Percentiles rank a stretch among this genome's conserved stretches.
Conservation (phyloP, 2,888 invertebrate genomes). For the Drosophila parthenogenetica region DNA sequence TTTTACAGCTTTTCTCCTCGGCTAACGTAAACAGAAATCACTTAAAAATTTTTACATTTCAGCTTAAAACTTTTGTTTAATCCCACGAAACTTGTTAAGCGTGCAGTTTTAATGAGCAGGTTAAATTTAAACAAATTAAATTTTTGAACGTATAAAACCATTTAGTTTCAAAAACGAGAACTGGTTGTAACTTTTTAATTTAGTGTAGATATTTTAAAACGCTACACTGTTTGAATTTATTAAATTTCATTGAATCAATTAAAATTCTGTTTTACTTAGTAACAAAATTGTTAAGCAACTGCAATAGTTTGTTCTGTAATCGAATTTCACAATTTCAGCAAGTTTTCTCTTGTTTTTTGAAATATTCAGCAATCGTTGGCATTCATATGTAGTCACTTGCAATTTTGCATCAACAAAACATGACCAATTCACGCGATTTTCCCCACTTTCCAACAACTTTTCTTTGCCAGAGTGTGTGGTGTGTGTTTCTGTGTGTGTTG, state of each 20-base stretch:
- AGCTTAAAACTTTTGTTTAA: slow-evolving; percentile 18
- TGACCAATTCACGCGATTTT: slow-evolving; percentile 51
- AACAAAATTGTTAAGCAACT: too few species aligned
- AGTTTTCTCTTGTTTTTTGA: slow-evolving; percentile 7
- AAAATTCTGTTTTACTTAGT: not conserved
- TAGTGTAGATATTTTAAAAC: not conserved
- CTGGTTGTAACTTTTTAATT: too few species aligned
- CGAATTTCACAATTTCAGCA: slow-evolving; percentile 21
- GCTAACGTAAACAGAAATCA: not conserved
- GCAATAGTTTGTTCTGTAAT: not conserved
- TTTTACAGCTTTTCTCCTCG: not conserved
- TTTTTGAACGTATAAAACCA: too few species aligned
- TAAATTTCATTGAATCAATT: not conserved
- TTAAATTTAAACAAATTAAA: slow-evolving; percentile 3
- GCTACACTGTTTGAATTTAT: not conserved
- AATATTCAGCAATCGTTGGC: not conserved
- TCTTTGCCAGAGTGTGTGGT: not conserved
- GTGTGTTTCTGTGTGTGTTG: slow-evolving; percentile 9
- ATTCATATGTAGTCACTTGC: slow-evolving; percentile 2
- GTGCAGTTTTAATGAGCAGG: slow-evolving; percentile 11
- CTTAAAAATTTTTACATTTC: slow-evolving; percentile 15
- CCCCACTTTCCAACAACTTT: not conserved
- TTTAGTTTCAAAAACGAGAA: too few species aligned
- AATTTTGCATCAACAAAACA: slow-evolving; percentile 30
- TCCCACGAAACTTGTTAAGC: slow-evolving; percentile 27